Percentiles rank a stretch among this genome's conserved stretches.
Evolutionary conservation across 1,140 invertebrate species (phyloP).

Genomic region (Neocloeon triangulifer): DNA sequence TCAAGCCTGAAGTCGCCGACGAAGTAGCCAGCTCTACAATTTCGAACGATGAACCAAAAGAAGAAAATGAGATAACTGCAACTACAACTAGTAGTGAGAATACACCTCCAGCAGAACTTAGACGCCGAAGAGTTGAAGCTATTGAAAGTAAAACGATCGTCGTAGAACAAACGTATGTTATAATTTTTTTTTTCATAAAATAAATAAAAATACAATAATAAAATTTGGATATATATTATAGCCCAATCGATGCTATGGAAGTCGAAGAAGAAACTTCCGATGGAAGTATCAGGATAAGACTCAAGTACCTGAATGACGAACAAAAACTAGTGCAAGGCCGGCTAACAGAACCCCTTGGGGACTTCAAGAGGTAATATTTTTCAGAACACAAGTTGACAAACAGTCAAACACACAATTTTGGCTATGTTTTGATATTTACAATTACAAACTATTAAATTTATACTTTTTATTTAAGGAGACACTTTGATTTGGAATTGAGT

Average conservation of each 20-base stretch:
- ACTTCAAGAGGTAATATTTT: constrained; percentile 80
- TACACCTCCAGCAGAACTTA: too few species aligned
- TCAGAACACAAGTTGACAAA: too few species aligned
- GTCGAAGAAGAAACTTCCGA: constrained; percentile 1
- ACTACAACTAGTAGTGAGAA: neutral
- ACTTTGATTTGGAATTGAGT: constrained; percentile 56
- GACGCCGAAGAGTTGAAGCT: too few species aligned
- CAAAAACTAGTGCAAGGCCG: constrained; percentile 53
- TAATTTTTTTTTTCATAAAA: too few species aligned
- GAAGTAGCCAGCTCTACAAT: neutral
- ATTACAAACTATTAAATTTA: constrained; percentile 8
- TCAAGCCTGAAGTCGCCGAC: too few species aligned
- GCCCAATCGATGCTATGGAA: neutral
- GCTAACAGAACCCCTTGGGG: constrained; percentile 48
- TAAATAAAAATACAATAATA: too few species aligned
- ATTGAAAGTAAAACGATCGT: too few species aligned
- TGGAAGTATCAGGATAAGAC: constrained; percentile 41
- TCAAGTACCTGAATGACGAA: constrained; percentile 75
- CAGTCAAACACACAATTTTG: too few species aligned
- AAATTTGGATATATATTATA: too few species aligned
- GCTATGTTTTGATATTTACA: too few species aligned
- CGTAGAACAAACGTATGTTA: too few species aligned
- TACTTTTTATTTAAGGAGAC: constrained; percentile 32
- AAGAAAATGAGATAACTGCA: neutral
- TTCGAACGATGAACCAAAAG: neutral